phyloP scores from a whole-genome alignment of 2,113 vertebrate species.

The Sardina pilchardus region DNA sequence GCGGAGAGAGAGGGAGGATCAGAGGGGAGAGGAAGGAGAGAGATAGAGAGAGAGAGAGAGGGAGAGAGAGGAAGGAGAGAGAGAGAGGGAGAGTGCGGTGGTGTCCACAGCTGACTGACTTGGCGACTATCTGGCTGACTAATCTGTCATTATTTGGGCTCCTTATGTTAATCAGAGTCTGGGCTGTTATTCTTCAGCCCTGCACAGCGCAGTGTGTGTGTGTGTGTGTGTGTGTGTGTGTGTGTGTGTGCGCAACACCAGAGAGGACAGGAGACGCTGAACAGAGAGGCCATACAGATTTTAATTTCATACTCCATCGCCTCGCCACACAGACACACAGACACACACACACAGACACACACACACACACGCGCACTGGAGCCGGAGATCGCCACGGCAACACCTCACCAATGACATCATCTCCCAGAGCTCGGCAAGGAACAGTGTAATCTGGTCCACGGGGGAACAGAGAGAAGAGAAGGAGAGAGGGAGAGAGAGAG shows the following conservation, averaged over 20 bases:
- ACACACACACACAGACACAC: slow-evolving; percentile 1
- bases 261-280: slow-evolving; percentile 78
- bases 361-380: slow-evolving; percentile 43
- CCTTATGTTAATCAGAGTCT: slow-evolving; percentile 60
- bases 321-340: slow-evolving; percentile 54
- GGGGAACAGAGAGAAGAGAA: too few relatives aligned
- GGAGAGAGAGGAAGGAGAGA: background rate
- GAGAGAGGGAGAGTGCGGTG: background rate
- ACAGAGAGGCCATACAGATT: slow-evolving; percentile 86
- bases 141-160: slow-evolving; percentile 64
- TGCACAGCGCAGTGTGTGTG: background rate
- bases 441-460: background rate
- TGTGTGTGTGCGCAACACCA: slow-evolving; percentile 50
- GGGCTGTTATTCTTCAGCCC: slow-evolving; percentile 34
- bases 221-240: too few relatives aligned
- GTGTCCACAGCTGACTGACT: slow-evolving; percentile 43
- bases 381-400: slow-evolving; percentile 55
- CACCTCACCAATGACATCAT: slow-evolving; percentile 31
- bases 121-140: slow-evolving; percentile 62
- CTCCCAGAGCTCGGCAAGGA: background rate
- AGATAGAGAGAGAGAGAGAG: background rate
- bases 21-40: background rate
- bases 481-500: background rate
- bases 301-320: slow-evolving; percentile 89
- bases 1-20: background rate